Evolutionary conservation across 2,888 invertebrate species (phyloP).

Genomic region (Ceramica pisi): DNA sequence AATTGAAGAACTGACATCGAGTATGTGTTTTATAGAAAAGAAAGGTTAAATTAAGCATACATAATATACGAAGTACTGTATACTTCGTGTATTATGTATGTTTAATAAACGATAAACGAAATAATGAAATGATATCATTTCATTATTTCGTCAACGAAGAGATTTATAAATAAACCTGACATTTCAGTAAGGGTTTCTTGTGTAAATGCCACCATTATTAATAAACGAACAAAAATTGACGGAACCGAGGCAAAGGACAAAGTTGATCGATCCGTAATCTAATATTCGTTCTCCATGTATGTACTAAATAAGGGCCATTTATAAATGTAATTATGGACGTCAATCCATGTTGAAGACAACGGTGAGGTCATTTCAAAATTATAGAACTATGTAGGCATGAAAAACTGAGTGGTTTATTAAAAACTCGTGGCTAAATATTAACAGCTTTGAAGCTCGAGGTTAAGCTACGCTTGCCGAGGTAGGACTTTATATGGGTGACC

Average conservation of each 20-base stretch:
- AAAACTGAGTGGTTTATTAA: background rate
- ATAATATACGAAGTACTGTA: too few relatives aligned
- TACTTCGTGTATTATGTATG: too few relatives aligned
- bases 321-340: slow-evolving; percentile 14
- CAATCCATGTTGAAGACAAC: slow-evolving; percentile 12
- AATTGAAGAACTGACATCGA: background rate
- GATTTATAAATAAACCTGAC: slow-evolving; percentile 20
- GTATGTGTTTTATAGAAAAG: too few relatives aligned
- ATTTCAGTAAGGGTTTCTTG: slow-evolving; percentile 6
- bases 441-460: background rate
- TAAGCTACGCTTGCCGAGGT: background rate
- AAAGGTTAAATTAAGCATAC: too few relatives aligned
- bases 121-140: too few relatives aligned
- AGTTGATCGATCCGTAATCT: slow-evolving; percentile 31
- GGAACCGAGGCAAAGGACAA: slow-evolving; percentile 12
- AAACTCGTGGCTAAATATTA: background rate
- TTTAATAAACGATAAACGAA: too few relatives aligned
- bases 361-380: slow-evolving; percentile 11
- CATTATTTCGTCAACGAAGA: background rate
- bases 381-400: background rate
- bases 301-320: slow-evolving; percentile 1
- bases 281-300: slow-evolving; percentile 36
- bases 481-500: background rate
- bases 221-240: slow-evolving; percentile 22
- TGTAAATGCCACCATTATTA: slow-evolving; percentile 22